Conservation (phyloP, 2,113 vertebrate species). For the Crotalus tigris region DNA sequence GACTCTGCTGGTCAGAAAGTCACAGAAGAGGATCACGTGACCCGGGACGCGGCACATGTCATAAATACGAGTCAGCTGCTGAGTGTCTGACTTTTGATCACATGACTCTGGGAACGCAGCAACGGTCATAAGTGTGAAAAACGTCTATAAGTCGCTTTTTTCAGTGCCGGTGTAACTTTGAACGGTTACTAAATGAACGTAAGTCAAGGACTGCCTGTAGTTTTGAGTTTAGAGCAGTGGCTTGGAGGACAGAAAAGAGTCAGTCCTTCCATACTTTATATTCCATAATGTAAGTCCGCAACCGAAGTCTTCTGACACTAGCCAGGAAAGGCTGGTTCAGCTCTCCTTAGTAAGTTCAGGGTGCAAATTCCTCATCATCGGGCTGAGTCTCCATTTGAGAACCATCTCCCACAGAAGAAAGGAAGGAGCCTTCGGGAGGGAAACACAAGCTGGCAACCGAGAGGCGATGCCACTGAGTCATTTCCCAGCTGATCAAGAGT, state of each 20-base stretch:
- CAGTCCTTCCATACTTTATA: not conserved
- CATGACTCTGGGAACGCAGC: no score
- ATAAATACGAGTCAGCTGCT: not conserved
- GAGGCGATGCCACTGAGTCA: constrained; percentile 17
- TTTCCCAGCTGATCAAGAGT: constrained; percentile 51
- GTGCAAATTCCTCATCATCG: no score
- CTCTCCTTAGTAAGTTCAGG: not conserved
- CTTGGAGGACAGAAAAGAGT: not conserved
- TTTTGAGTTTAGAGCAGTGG: not conserved
- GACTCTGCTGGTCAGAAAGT: not conserved
- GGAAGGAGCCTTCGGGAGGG: not conserved
- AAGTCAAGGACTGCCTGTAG: not conserved
- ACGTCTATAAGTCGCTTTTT: not conserved
- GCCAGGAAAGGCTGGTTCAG: not conserved
- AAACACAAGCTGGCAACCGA: not conserved
- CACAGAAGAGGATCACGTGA: no score
- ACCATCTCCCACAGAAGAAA: fast-evolving
- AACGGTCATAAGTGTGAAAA: not conserved
- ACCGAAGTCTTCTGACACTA: not conserved
- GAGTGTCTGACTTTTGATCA: not conserved
- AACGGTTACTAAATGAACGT: not conserved
- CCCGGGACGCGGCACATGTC: not conserved
- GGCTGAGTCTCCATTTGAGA: fast-evolving
- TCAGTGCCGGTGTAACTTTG: not conserved
- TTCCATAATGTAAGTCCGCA: not conserved